Evolutionary conservation across 2,888 invertebrate genomes (phyloP).

Genomic region (Listrodromus nycthemerus): DNA sequence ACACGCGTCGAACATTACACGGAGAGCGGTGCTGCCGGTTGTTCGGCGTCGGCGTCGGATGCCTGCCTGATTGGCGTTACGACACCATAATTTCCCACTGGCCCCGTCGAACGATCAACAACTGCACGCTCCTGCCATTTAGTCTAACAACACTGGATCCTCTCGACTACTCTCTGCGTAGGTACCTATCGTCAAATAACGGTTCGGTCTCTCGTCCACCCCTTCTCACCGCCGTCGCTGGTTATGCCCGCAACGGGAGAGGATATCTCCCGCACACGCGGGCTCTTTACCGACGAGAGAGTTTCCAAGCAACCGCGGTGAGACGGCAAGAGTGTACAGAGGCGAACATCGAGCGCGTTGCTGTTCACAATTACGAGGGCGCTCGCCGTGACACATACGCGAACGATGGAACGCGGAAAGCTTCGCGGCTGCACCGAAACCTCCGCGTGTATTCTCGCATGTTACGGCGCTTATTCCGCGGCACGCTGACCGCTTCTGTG

Average conservation of each 20-base stretch:
- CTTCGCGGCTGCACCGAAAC: constrained; percentile 10
- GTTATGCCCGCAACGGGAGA: constrained; percentile 45
- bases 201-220: constrained; percentile 47
- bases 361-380: constrained; percentile 27
- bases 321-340: constrained; percentile 1
- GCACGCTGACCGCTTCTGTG: background rate
- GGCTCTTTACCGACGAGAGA: constrained; percentile 38
- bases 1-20: constrained; percentile 23
- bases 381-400: constrained; percentile 18
- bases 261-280: constrained; percentile 17
- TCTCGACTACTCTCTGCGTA: constrained; percentile 42
- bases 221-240: constrained; percentile 21
- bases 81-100: constrained; percentile 67
- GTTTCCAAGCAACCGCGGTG: constrained; percentile 53
- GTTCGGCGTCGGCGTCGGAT: constrained; percentile 56
- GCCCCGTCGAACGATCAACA: constrained; percentile 66
- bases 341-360: constrained; percentile 19
- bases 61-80: constrained; percentile 67
- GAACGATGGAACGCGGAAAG: constrained; percentile 25
- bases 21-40: constrained; percentile 15
- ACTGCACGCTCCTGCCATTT: constrained; percentile 70
- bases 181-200: constrained; percentile 63
- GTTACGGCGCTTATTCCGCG: background rate
- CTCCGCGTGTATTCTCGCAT: constrained; percentile 13
- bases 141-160: constrained; percentile 64